Percentiles rank a stretch among this genome's conserved stretches.
phyloP scores from a whole-genome alignment of 2,113 vertebrate genomes.

The Atherinomorus stipes region DNA sequence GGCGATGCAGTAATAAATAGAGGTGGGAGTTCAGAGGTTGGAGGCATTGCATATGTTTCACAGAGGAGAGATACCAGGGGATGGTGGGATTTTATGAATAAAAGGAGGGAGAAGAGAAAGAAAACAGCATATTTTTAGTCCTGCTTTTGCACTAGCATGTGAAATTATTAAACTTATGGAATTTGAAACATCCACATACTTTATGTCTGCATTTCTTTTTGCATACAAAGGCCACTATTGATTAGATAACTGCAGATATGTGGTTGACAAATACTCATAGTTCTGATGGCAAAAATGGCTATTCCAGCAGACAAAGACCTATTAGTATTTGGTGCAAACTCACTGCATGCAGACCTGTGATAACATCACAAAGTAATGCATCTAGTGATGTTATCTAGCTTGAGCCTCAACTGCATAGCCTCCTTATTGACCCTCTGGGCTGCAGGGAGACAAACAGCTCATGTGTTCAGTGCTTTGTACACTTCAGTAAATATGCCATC shows the following conservation, averaged over 20 bases:
- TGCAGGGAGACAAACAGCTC: slow-evolving; percentile 55
- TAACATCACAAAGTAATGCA: slow-evolving; percentile 81
- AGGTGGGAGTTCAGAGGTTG: slow-evolving; percentile 29
- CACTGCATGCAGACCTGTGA: slow-evolving; percentile 75
- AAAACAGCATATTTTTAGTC: slow-evolving; percentile 77
- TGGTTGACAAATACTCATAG: neutral
- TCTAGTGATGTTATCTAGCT: slow-evolving; percentile 79
- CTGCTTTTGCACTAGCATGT: slow-evolving; percentile 55
- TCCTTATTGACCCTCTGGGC: slow-evolving; percentile 63
- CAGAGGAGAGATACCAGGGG: slow-evolving; percentile 42
- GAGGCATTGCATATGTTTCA: slow-evolving; percentile 59
- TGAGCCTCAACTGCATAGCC: slow-evolving; percentile 63
- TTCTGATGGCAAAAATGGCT: slow-evolving; percentile 34
- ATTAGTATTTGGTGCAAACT: slow-evolving; percentile 64
- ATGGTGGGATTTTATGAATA: slow-evolving; percentile 55
- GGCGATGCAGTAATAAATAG: slow-evolving; percentile 20
- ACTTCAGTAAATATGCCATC: slow-evolving; percentile 44
- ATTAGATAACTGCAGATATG: slow-evolving; percentile 30
- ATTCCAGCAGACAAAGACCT: slow-evolving; percentile 56
- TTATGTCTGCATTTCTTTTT: slow-evolving; percentile 28
- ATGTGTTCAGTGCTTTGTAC: slow-evolving; percentile 26
- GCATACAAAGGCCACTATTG: slow-evolving; percentile 30
- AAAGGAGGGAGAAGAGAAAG: slow-evolving; percentile 69
- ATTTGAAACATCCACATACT: slow-evolving; percentile 44
- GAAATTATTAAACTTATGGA: slow-evolving; percentile 31